Percentiles rank a stretch among this genome's conserved stretches.
phyloP scores from a whole-genome alignment of 2,797 vertebrate species.

The Myotis myotis region DNA sequence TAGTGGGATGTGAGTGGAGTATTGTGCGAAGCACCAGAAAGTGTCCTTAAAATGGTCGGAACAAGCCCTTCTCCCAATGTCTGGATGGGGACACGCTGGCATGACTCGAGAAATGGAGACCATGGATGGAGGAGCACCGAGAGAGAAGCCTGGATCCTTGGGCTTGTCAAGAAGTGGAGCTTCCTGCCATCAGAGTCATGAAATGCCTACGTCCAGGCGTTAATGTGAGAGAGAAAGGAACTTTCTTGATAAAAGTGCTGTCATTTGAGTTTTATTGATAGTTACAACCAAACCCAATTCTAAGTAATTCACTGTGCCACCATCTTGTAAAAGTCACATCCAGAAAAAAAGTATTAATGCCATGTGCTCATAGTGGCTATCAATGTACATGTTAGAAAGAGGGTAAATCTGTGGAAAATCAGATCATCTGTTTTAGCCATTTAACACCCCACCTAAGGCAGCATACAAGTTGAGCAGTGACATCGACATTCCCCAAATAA shows the following conservation, averaged over 20 bases:
- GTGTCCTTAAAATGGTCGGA: background rate
- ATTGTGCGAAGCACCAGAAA: background rate
- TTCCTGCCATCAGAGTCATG: background rate
- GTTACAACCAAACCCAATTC: background rate
- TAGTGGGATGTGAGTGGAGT: background rate
- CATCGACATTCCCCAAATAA: background rate
- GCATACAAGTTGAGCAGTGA: background rate
- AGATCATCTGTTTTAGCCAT: background rate
- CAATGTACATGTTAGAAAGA: background rate
- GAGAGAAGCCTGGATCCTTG: background rate
- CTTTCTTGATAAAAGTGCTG: background rate
- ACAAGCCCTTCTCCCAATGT: background rate
- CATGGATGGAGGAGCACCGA: background rate
- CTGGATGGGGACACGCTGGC: background rate
- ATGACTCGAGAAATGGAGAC: background rate
- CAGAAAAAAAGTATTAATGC: background rate
- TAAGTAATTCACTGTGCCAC: background rate
- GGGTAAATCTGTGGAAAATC: background rate
- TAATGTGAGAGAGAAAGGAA: background rate
- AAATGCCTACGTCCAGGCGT: background rate
- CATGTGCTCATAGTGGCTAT: background rate
- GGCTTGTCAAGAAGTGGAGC: background rate
- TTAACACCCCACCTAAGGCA: background rate
- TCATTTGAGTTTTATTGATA: background rate
- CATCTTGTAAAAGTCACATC: slow-evolving; percentile 10